phyloP scores from a whole-genome alignment of 2,797 vertebrate species.

The Manis crassicaudata region DNA sequence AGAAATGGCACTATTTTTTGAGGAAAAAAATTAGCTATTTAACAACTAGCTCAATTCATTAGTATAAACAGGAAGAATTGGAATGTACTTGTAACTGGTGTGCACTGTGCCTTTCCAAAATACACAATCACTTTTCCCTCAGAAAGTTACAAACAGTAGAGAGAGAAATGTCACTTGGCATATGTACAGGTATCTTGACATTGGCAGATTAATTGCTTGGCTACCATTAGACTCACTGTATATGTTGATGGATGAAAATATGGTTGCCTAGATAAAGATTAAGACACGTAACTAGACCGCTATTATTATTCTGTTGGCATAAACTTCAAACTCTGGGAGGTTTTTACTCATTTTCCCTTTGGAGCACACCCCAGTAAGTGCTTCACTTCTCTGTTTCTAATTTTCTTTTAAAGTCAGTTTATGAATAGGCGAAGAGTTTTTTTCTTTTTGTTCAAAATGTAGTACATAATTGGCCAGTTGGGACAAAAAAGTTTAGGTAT shows the following conservation, averaged over 20 bases:
- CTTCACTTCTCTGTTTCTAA: conserved; percentile 24
- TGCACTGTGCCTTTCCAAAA: neutral
- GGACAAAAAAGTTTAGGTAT: neutral
- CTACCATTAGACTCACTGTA: neutral
- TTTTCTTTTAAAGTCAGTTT: conserved; percentile 4
- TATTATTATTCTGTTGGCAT: conserved; percentile 3
- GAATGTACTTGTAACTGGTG: conserved; percentile 41
- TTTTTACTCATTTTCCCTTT: neutral
- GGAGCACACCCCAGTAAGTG: neutral
- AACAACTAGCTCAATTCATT: conserved; percentile 25
- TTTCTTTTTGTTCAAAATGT: neutral
- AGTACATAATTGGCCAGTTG: conserved; percentile 18
- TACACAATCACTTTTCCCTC: neutral
- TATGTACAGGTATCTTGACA: neutral
- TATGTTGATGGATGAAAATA: conserved; percentile 52
- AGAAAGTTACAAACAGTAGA: neutral
- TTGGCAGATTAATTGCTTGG: conserved; percentile 35
- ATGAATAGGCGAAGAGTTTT: conserved; percentile 18
- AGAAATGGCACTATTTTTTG: conserved; percentile 21
- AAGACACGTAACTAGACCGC: conserved; percentile 39
- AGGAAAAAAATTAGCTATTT: neutral
- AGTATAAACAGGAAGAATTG: conserved; percentile 45
- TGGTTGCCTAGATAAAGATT: conserved; percentile 62
- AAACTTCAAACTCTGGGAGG: conserved; percentile 50
- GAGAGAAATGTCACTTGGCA: neutral